phyloP scores from a whole-genome alignment of 2,113 vertebrate genomes.

The Psittacula cyanocephala region DNA sequence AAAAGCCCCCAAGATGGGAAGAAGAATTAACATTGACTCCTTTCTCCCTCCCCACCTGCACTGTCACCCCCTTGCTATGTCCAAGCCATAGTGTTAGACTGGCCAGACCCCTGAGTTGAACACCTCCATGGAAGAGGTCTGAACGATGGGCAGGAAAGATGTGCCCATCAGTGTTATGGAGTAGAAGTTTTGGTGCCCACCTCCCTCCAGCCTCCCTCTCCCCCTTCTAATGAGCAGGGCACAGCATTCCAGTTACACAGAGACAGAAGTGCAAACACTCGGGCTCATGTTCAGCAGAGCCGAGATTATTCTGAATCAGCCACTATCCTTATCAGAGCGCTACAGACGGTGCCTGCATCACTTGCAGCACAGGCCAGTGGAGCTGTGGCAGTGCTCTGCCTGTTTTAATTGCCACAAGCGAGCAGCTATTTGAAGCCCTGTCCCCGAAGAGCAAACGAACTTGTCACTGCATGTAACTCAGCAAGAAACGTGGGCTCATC shows the following conservation, averaged over 20 bases:
- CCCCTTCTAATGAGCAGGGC: neutral
- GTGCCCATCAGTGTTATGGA: neutral
- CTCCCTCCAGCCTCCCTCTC: neutral
- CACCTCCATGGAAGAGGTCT: neutral
- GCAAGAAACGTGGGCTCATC: neutral
- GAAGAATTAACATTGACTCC: neutral
- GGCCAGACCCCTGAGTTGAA: neutral
- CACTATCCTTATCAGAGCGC: constrained; percentile 45
- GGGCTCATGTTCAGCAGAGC: constrained; percentile 7
- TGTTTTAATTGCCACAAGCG: constrained; percentile 3
- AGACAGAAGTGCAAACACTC: neutral
- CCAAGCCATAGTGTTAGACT: neutral
- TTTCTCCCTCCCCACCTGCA: neutral
- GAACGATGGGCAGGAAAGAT: neutral
- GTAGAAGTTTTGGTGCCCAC: neutral
- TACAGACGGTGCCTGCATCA: constrained; percentile 16
- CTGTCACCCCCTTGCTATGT: neutral
- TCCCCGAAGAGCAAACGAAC: constrained; percentile 20
- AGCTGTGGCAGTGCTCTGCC: neutral
- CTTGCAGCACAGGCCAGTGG: neutral
- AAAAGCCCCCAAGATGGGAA: neutral
- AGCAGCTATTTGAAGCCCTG: constrained; percentile 39
- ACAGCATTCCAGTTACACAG: neutral
- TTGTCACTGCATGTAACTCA: neutral
- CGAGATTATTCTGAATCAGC: constrained; percentile 48